phyloP scores from a whole-genome alignment of 2,797 vertebrate species.

The Ctenopoma kingsleyae region DNA sequence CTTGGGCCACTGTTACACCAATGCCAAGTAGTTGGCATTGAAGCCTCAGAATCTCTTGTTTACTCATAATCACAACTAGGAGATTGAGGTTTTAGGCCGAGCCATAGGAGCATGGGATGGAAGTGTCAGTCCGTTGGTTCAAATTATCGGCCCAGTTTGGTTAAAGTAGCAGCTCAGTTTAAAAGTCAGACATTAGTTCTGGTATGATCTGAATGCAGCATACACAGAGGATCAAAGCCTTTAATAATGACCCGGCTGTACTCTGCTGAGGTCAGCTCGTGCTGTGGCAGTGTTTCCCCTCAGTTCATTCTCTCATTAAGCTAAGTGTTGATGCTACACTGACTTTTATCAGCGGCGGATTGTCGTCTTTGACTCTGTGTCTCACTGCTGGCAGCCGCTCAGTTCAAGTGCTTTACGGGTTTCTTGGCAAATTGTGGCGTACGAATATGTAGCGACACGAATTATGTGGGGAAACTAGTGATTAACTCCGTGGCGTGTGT shows the following conservation, averaged over 20 bases:
- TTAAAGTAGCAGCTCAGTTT: neutral
- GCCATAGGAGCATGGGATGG: neutral
- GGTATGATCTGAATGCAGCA: constrained; percentile 54
- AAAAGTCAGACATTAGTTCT: neutral
- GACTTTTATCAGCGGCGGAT: constrained; percentile 17
- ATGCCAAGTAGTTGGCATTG: constrained; percentile 3
- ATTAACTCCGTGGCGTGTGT: constrained; percentile 36
- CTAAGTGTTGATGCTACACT: constrained; percentile 44
- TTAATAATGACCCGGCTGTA: constrained; percentile 23
- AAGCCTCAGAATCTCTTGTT: constrained; percentile 38
- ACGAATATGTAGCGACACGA: constrained; percentile 47
- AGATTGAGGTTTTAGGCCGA: neutral
- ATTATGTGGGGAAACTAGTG: constrained; percentile 20
- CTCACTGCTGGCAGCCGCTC: constrained; percentile 33
- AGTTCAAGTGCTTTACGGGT: constrained; percentile 53
- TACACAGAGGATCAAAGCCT: constrained; percentile 8
- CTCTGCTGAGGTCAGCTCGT: constrained; percentile 5
- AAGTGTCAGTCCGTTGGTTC: too few species aligned
- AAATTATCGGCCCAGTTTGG: neutral
- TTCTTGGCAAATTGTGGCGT: constrained; percentile 53
- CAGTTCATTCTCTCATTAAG: constrained; percentile 41
- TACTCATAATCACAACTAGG: constrained; percentile 1
- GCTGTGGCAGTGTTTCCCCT: constrained; percentile 6
- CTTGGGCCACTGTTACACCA: neutral
- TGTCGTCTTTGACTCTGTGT: neutral